Evolutionary conservation across 1,140 invertebrate genomes (phyloP).

Genomic region (Drosophila rhopaloa): DNA sequence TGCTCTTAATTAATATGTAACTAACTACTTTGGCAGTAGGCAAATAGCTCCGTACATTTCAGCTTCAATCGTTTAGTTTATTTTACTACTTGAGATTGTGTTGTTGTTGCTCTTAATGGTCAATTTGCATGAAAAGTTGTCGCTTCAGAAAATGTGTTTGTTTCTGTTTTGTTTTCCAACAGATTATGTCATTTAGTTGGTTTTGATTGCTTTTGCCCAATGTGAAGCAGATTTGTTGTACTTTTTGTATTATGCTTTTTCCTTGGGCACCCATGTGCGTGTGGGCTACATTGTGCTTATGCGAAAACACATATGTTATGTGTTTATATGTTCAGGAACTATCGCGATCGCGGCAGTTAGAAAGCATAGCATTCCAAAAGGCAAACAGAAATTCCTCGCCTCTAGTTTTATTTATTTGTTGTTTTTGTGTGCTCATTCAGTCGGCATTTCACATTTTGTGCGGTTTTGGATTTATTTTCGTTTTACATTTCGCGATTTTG

Average conservation of each 20-base stretch:
- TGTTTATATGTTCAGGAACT: conserved; percentile 21
- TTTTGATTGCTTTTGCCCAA: conserved; percentile 9
- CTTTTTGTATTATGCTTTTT: background rate
- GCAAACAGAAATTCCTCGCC: conserved; percentile 53
- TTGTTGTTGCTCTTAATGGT: conserved; percentile 2
- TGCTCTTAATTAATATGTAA: conserved; percentile 13
- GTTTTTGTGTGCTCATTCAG: conserved; percentile 47
- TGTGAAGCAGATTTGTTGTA: conserved; percentile 15
- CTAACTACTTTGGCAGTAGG: background rate
- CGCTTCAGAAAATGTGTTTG: background rate
- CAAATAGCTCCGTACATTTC: background rate
- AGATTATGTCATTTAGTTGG: conserved; percentile 45
- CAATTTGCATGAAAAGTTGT: conserved; percentile 22
- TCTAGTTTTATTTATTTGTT: conserved; percentile 33
- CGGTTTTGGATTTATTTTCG: conserved; percentile 59
- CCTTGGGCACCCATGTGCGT: conserved; percentile 1
- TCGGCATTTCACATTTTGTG: conserved; percentile 46
- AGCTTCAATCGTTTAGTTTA: conserved; percentile 7
- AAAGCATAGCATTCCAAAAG: conserved; percentile 68
- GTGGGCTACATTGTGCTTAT: background rate
- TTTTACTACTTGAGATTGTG: conserved; percentile 9
- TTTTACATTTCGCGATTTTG: conserved; percentile 54
- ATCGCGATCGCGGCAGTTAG: conserved; percentile 69
- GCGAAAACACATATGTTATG: background rate
- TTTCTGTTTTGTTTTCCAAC: conserved; percentile 11